These are phyloP conservation scores for Drymonia ruficornis DNA, from an alignment of 2,888 invertebrate species.

Conservation along the genomic window DNA sequence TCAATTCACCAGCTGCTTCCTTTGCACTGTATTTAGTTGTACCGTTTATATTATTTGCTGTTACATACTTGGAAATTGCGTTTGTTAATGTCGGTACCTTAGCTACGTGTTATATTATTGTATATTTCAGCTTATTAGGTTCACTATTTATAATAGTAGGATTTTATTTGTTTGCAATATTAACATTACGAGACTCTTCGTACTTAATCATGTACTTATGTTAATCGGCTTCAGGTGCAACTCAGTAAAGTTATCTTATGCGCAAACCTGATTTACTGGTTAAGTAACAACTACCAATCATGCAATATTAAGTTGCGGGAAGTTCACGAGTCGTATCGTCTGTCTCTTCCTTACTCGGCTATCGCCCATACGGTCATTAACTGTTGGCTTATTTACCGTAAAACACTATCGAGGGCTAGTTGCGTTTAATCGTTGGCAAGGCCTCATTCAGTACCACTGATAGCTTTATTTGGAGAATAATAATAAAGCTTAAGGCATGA, in stretches of 20 bases:
- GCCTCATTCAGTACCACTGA: constrained; percentile 21
- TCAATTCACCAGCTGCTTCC: constrained; percentile 25
- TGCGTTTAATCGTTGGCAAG: constrained; percentile 21
- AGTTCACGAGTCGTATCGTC: constrained; percentile 34
- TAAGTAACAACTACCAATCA: constrained; percentile 21
- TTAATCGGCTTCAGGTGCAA: neutral
- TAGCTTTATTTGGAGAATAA: neutral
- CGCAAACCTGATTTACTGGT: constrained; percentile 6
- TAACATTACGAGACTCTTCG: too few relatives aligned
- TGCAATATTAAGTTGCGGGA: constrained; percentile 36
- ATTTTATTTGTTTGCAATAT: too few relatives aligned
- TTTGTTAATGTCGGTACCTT: neutral
- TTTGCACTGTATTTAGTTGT: constrained; percentile 15
- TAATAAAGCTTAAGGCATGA: constrained; percentile 7
- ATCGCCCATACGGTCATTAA: constrained; percentile 33
- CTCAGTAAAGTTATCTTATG: neutral
- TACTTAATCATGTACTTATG: too few relatives aligned
- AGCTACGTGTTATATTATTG: too few relatives aligned
- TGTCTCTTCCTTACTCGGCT: constrained; percentile 39
- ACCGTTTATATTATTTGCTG: constrained; percentile 17
- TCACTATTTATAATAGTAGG: too few relatives aligned
- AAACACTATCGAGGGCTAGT: constrained; percentile 14
- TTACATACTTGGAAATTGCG: constrained; percentile 12
- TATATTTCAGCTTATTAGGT: neutral
- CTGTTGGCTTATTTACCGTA: constrained; percentile 30